Conservation (phyloP, 2,888 invertebrate species). For the Leptogaster cylindrica region DNA sequence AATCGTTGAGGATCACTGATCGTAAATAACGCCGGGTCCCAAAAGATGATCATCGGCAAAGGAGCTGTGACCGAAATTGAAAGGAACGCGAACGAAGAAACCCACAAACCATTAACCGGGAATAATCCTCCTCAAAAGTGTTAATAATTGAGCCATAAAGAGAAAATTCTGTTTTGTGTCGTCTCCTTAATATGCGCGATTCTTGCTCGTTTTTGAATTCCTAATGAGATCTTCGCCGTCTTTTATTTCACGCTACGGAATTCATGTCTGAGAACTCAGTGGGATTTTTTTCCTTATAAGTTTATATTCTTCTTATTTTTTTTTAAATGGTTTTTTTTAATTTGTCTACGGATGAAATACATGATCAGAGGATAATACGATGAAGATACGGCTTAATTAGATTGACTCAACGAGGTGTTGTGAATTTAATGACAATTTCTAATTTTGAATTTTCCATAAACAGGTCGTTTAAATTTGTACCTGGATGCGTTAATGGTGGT, state of each 20-base stretch:
- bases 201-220: conserved; percentile 16
- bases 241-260: conserved; percentile 10
- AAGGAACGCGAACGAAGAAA: conserved; percentile 6
- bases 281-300: no score
- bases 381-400: no score
- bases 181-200: conserved; percentile 5
- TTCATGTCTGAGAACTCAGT: conserved; percentile 2
- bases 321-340: no score
- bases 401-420: no score
- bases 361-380: conserved; percentile 8
- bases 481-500: no score
- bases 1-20: conserved; percentile 27
- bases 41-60: neutral
- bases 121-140: conserved; percentile 44
- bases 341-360: conserved; percentile 8
- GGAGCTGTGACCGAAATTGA: conserved; percentile 6
- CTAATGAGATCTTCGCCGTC: conserved; percentile 3
- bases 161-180: conserved; percentile 10
- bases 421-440: no score
- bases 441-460: no score
- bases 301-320: no score
- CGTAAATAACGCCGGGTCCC: conserved; percentile 1
- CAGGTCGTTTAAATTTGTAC: no score
- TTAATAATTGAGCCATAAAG: conserved; percentile 46
- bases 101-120: conserved; percentile 40